A percentile compares a stretch with the other conserved stretches of the same genome.
phyloP scores from a whole-genome alignment of 2,888 invertebrate species.

The Latrodectus elegans region DNA sequence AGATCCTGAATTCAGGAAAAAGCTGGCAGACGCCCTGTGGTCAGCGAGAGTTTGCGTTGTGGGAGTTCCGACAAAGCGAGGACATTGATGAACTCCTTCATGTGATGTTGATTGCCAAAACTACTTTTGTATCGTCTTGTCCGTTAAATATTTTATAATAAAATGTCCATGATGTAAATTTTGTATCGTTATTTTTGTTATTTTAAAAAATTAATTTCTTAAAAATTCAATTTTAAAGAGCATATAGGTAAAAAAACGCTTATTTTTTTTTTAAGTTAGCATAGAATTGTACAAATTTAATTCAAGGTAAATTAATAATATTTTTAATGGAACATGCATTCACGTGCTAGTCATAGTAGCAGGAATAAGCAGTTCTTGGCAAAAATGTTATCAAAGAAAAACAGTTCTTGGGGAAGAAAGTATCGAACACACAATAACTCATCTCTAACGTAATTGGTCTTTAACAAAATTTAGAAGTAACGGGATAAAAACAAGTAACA shows the following conservation, averaged over 20 bases:
- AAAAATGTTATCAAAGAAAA: too few species aligned
- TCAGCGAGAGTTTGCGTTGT: constrained; percentile 66
- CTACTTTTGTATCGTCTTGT: constrained; percentile 26
- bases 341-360: too few species aligned
- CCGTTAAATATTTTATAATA: background rate
- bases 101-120: constrained; percentile 41
- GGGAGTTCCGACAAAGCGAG: constrained; percentile 28
- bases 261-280: background rate
- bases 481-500: too few species aligned
- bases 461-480: too few species aligned
- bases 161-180: too few species aligned
- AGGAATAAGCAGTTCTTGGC: too few species aligned
- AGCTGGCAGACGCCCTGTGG: constrained; percentile 68
- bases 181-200: background rate
- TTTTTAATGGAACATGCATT: too few species aligned
- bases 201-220: constrained; percentile 25
- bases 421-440: too few species aligned
- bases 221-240: background rate
- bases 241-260: background rate
- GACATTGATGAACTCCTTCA: background rate
- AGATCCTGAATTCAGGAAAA: constrained; percentile 61
- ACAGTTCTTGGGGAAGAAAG: too few species aligned
- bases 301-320: too few species aligned
- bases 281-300: too few species aligned
- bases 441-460: too few species aligned